These are phyloP conservation scores for Tetranychus cinnabarinus DNA, from an alignment of 1,140 invertebrate species.

Conservation along the genomic window DNA sequence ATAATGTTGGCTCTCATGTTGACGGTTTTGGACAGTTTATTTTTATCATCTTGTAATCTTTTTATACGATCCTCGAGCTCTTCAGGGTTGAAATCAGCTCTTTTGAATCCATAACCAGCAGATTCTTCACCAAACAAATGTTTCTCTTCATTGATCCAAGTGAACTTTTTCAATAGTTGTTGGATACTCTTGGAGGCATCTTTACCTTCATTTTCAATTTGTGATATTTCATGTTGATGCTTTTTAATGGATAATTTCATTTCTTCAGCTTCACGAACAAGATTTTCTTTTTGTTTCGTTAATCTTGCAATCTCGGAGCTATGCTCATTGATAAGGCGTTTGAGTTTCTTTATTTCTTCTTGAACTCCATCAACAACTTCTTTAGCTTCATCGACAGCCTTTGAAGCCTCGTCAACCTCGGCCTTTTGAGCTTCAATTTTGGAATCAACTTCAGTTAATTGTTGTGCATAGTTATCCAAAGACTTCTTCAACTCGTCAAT, in stretches of 20 bases:
- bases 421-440: conserved; percentile 27
- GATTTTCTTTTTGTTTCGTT: conserved; percentile 28
- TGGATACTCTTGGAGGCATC: conserved; percentile 25
- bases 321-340: conserved; percentile 41
- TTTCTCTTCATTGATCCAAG: conserved; percentile 55
- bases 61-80: conserved; percentile 25
- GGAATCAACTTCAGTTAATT: conserved; percentile 26
- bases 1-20: conserved; percentile 41
- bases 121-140: conserved; percentile 41
- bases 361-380: conserved; percentile 25
- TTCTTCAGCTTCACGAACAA: conserved; percentile 23
- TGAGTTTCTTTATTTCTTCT: conserved; percentile 41
- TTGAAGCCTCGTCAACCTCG: conserved; percentile 25
- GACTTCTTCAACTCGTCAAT: conserved; percentile 46
- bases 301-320: conserved; percentile 51
- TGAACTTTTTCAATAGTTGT: conserved; percentile 29
- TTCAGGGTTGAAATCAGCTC: conserved; percentile 29
- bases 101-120: conserved; percentile 21
- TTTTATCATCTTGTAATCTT: conserved; percentile 32
- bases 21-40: conserved; percentile 47
- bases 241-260: conserved; percentile 51
- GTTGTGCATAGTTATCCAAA: conserved; percentile 35
- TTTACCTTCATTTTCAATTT: conserved; percentile 23
- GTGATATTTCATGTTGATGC: conserved; percentile 35
- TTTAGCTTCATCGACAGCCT: conserved; percentile 26